phyloP scores from a whole-genome alignment of 2,888 invertebrate genomes.

The Eupithecia subumbrata region DNA sequence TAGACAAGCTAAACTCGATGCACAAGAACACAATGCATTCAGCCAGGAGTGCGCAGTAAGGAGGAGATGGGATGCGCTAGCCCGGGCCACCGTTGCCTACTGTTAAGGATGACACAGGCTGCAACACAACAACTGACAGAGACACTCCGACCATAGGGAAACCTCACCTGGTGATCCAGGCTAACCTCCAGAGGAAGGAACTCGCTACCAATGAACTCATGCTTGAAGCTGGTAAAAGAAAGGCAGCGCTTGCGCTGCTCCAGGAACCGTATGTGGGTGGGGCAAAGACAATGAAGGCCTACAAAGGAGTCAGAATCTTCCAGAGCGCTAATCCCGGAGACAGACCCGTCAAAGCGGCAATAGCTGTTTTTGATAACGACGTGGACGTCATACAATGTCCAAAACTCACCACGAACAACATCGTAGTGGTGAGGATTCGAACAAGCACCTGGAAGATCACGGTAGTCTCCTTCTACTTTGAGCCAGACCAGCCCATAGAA shows the following conservation, averaged over 20 bases:
- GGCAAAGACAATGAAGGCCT: background rate
- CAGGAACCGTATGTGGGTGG: background rate
- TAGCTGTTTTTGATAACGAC: background rate
- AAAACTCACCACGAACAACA: background rate
- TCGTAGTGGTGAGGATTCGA: no score
- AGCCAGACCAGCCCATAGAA: background rate
- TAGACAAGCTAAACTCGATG: background rate
- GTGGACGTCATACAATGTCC: constrained; percentile 11
- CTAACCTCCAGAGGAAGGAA: background rate
- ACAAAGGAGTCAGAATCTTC: background rate
- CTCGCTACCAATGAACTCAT: background rate
- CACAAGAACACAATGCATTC: background rate
- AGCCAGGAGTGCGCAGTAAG: background rate
- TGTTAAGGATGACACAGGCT: background rate
- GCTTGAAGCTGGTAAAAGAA: background rate
- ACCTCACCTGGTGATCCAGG: background rate
- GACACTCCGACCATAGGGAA: no score
- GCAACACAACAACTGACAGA: no score
- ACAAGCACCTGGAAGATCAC: background rate
- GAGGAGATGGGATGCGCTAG: no score
- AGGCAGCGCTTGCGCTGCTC: background rate
- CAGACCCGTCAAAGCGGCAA: background rate
- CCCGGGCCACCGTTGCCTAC: no score
- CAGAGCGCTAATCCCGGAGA: background rate
- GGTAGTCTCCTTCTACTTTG: constrained; percentile 5